These are phyloP conservation scores for Urocitellus parryii DNA, from an alignment of 2,113 vertebrate genomes.

Conservation along the genomic window DNA sequence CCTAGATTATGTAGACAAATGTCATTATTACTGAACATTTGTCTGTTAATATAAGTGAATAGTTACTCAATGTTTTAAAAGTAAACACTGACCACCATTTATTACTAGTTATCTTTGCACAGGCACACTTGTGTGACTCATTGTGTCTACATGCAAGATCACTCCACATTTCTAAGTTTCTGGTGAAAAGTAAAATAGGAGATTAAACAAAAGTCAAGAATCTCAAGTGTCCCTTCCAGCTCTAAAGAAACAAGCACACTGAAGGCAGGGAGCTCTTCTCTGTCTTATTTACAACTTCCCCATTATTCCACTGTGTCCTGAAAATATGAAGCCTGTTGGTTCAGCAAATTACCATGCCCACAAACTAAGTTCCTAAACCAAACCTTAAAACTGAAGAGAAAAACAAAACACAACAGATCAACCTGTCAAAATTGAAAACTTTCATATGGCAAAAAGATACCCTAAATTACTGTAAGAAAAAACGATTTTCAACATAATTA, in stretches of 20 bases:
- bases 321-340: background rate
- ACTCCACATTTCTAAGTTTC: constrained; percentile 59
- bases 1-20: constrained; percentile 64
- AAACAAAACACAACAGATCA: constrained; percentile 53
- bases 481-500: constrained; percentile 26
- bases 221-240: constrained; percentile 39
- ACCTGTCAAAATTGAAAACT: constrained; percentile 51
- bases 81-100: constrained; percentile 69
- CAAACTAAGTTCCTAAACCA: constrained; percentile 57
- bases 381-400: constrained; percentile 58
- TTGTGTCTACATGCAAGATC: constrained; percentile 62
- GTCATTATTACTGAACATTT: constrained; percentile 60
- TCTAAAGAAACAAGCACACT: constrained; percentile 45
- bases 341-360: constrained; percentile 59
- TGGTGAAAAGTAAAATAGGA: constrained; percentile 58
- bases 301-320: background rate
- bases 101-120: constrained; percentile 70
- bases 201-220: constrained; percentile 52
- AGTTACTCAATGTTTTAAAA: constrained; percentile 64
- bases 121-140: constrained; percentile 67
- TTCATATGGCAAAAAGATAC: background rate
- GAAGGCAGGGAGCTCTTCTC: constrained; percentile 54
- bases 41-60: constrained; percentile 64
- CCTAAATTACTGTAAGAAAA: constrained; percentile 41
- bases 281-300: background rate